Evolutionary conservation across 2,113 vertebrate species (phyloP).

Genomic region (Alethe castanea): DNA sequence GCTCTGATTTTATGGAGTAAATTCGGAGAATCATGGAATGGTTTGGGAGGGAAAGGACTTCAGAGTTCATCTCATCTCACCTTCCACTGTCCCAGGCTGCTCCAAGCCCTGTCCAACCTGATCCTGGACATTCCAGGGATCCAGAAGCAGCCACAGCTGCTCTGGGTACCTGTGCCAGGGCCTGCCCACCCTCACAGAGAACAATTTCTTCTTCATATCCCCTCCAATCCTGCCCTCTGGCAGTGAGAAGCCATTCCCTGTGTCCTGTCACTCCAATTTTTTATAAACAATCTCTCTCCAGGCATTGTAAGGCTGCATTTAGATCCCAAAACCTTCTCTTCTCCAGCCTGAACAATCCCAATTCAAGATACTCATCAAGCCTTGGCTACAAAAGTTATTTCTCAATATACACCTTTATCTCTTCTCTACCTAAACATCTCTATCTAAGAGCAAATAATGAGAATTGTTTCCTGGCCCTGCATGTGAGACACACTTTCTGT

Average conservation of each 20-base stretch:
- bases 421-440: not conserved
- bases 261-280: not conserved
- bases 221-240: fast-evolving
- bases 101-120: fast-evolving
- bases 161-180: not conserved
- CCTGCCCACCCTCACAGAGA: fast-evolving
- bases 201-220: fast-evolving
- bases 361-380: not conserved
- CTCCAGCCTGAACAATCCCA: not conserved
- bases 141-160: not conserved
- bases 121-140: not conserved
- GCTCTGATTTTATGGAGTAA: too few species aligned
- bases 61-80: too few species aligned
- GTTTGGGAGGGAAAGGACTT: too few species aligned
- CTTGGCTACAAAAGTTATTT: not conserved
- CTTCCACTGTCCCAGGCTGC: fast-evolving
- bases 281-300: not conserved
- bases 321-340: not conserved
- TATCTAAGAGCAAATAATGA: not conserved
- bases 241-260: not conserved
- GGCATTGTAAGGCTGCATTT: not conserved
- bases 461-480: not conserved
- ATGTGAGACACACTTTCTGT: not conserved
- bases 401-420: not conserved
- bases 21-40: too few species aligned